Percentiles rank a stretch among this genome's conserved stretches.
phyloP scores from a whole-genome alignment of 2,797 vertebrate genomes.

The Morus bassanus region DNA sequence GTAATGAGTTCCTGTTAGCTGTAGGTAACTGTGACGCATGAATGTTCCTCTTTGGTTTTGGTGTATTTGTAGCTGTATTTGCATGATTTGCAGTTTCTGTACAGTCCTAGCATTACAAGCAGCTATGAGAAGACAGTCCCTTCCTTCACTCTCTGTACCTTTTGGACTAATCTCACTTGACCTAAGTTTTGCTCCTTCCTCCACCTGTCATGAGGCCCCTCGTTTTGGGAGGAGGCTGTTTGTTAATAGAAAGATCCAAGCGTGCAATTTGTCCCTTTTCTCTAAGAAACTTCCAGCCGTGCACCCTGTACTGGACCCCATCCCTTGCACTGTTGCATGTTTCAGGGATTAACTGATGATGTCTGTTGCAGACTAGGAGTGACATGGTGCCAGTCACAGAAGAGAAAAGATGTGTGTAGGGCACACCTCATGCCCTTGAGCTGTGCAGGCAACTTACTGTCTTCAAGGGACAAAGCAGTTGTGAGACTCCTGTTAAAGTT shows the following conservation, averaged over 20 bases:
- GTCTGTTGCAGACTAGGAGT: not conserved
- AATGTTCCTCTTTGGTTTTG: not conserved
- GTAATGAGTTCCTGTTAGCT: not conserved
- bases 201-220: not conserved
- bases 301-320: no score
- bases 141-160: not conserved
- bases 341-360: not conserved
- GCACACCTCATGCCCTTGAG: no score
- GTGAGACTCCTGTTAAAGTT: not conserved
- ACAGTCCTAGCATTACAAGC: not conserved
- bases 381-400: accelerated
- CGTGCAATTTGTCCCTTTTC: not conserved
- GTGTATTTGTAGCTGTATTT: not conserved
- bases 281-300: not conserved
- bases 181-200: not conserved
- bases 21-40: not conserved
- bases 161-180: not conserved
- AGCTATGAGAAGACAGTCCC: not conserved
- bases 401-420: not conserved
- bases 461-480: not conserved
- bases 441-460: no score
- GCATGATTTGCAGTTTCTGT: not conserved
- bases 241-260: not conserved
- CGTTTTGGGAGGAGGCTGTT: not conserved
- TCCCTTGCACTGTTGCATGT: no score